Evolutionary conservation across 2,888 invertebrate genomes (phyloP).

Genomic region (Oeneis ivallda): DNA sequence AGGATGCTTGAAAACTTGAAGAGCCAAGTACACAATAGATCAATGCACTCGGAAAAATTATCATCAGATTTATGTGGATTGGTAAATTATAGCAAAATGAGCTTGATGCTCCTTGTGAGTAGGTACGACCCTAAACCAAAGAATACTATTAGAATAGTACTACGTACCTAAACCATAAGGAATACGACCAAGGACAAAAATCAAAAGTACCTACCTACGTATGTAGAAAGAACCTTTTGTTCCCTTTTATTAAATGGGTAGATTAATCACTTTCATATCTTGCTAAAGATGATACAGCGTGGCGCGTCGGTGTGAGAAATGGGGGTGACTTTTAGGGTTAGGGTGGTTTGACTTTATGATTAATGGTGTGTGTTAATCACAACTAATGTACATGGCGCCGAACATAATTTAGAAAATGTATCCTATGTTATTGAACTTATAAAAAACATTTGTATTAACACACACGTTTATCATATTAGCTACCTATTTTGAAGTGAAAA

Average conservation of each 20-base stretch:
- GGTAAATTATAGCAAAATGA: too few species aligned
- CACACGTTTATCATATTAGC: too few species aligned
- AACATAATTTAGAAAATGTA: slow-evolving; percentile 12
- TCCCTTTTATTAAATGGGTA: slow-evolving; percentile 10
- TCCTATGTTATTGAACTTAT: not conserved
- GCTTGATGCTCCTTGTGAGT: too few species aligned
- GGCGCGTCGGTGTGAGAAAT: slow-evolving; percentile 18
- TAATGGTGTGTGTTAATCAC: slow-evolving; percentile 65
- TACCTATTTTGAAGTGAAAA: too few species aligned
- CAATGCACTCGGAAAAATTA: not conserved
- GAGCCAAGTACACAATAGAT: not conserved
- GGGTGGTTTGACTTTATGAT: slow-evolving; percentile 52
- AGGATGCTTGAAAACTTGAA: not conserved
- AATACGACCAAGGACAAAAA: too few species aligned
- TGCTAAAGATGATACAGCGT: slow-evolving; percentile 17
- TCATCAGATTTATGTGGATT: too few species aligned
- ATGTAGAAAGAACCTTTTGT: not conserved
- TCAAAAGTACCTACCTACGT: not conserved
- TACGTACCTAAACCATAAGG: too few species aligned
- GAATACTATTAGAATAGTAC: too few species aligned
- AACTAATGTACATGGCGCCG: slow-evolving; percentile 9
- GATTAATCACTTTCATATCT: slow-evolving; percentile 12
- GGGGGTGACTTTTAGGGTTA: slow-evolving; percentile 15
- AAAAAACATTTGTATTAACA: too few species aligned
- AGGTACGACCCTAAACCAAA: too few species aligned